These are phyloP conservation scores for Phalacrocorax carbo DNA, from an alignment of 2,113 vertebrate species.

Conservation along the genomic window DNA sequence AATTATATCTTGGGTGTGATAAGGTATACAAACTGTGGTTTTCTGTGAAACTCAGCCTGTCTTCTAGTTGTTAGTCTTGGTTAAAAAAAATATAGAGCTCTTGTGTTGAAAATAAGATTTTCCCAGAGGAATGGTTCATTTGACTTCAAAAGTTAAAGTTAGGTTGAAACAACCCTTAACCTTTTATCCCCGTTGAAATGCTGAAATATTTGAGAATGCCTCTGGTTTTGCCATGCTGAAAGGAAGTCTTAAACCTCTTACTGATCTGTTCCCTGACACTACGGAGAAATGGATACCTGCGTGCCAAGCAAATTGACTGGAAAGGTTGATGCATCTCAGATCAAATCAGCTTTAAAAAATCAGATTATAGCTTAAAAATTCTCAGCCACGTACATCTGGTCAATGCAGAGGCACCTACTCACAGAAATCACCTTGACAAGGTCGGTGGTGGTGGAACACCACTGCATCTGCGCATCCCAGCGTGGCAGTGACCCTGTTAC, in stretches of 20 bases:
- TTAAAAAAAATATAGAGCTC: neutral
- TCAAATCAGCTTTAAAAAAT: neutral
- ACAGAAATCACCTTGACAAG: neutral
- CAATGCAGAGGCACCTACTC: neutral
- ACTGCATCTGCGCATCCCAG: rapidly evolving
- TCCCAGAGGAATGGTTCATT: neutral
- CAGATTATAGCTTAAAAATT: neutral
- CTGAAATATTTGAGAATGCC: rapidly evolving
- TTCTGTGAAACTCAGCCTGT: neutral
- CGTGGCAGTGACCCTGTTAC: rapidly evolving
- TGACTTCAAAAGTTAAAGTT: neutral
- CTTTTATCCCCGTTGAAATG: neutral
- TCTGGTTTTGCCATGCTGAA: neutral
- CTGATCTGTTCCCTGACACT: neutral
- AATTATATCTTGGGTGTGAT: no score
- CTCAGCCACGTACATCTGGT: neutral
- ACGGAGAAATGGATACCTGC: neutral
- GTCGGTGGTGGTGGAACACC: neutral
- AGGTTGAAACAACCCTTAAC: neutral
- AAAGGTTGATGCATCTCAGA: neutral
- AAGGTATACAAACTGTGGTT: neutral
- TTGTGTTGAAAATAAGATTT: neutral
- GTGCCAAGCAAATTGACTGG: neutral
- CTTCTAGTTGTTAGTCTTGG: neutral
- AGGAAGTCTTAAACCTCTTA: neutral